These are phyloP conservation scores for Butorides virescens DNA, from an alignment of 2,113 vertebrate genomes.

Conservation along the genomic window DNA sequence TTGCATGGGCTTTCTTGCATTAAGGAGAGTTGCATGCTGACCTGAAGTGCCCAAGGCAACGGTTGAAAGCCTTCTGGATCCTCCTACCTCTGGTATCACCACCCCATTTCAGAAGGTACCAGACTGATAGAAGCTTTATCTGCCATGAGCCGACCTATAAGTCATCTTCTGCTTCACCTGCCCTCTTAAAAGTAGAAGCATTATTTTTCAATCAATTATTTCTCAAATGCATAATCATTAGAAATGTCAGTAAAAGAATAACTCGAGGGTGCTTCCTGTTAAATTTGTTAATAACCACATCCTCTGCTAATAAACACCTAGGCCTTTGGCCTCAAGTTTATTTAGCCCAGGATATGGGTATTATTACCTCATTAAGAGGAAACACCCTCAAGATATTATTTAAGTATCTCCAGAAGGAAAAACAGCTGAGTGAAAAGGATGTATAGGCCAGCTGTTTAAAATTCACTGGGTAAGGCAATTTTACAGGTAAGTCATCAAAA, in stretches of 20 bases:
- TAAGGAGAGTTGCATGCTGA: neutral
- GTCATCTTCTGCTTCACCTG: neutral
- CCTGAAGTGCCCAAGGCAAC: neutral
- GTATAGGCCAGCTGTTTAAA: slow-evolving; percentile 10
- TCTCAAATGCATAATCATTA: slow-evolving; percentile 43
- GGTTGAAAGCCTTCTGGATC: neutral
- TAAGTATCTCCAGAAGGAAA: slow-evolving; percentile 59
- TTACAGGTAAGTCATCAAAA: slow-evolving; percentile 1
- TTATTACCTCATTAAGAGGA: slow-evolving; percentile 70
- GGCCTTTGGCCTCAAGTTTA: slow-evolving; percentile 60
- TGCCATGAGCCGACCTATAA: neutral
- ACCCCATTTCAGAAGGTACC: neutral
- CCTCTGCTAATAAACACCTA: slow-evolving; percentile 69
- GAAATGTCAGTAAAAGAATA: slow-evolving; percentile 63
- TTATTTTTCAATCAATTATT: slow-evolving; percentile 41
- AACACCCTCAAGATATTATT: slow-evolving; percentile 67
- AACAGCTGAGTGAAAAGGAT: slow-evolving; percentile 33
- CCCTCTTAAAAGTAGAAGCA: neutral
- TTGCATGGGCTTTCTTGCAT: neutral
- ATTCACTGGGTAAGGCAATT: neutral
- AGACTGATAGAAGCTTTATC: neutral
- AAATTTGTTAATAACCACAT: slow-evolving; percentile 65
- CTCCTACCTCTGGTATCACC: neutral
- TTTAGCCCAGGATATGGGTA: slow-evolving; percentile 65
- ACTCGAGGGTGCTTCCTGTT: slow-evolving; percentile 52